Base-by-base conservation (phyloP, 1,140 invertebrate genomes). In the Drosophila serrata region DNA sequence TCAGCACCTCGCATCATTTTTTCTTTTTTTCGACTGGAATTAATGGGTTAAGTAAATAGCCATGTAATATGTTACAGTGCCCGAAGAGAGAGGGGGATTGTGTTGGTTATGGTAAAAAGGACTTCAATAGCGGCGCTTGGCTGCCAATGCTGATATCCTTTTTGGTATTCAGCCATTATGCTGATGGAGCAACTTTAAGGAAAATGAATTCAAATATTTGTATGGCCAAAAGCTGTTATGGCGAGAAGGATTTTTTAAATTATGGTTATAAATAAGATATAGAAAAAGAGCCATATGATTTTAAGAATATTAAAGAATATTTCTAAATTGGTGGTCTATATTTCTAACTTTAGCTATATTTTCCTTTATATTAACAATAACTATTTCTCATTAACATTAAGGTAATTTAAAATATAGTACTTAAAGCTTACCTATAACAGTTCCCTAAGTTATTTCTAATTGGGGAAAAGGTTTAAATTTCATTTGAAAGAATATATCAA, bases 21-120 rank as follows among this genome's bases (percentile, higher is more conserved):
- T 60, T 61, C 65, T 62, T 75, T 45, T 64, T 61, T 65, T 72
- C 62, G 48, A 70, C 74, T 80, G 72, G 48, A 75, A 90, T 85
- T 88, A 88, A 90, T 88, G 78, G 85, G 85, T 85, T 90, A 88
- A 90, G 81, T 88, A 88, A 88, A 88, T 90, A 81, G 74, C 84
- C 70, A 74, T 82, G 79, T 87, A 82, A 87, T 87, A 73, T 87
- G 58, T 75, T 74, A 45, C 69, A 67, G 40, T 40, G 48, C 22
- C 29, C 5, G 17, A 29, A 39, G 19, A 29, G 24, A 24, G 24
- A 2, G 17, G 46, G 46, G 43, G 67, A 19, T n/a, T 17, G 0
- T 17, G 46, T 35, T 33, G 39, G 59, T 48, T 62, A 64, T 65
- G 70, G 45, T 17, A 42, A 24, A 27, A 56, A 42, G 31, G 33